These are phyloP conservation scores for Sycophila sp. DNA, from an alignment of 1,140 invertebrate species.

Conservation along the genomic window DNA sequence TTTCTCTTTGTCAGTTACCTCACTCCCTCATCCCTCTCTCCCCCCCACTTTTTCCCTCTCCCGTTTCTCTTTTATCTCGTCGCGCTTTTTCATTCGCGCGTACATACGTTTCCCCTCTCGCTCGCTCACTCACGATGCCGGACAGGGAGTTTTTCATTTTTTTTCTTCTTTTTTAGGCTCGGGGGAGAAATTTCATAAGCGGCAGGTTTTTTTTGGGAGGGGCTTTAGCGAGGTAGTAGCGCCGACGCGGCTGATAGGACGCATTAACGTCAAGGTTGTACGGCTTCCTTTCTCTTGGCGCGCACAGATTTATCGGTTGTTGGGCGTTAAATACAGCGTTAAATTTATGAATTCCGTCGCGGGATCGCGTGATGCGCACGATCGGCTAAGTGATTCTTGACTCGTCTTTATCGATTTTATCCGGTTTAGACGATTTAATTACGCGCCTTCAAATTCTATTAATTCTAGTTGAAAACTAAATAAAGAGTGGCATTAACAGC, in stretches of 20 bases:
- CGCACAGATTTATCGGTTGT: conserved; percentile 24
- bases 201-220: too few relatives aligned
- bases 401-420: not conserved
- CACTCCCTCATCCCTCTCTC: not conserved
- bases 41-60: not conserved
- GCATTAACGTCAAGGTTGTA: not conserved
- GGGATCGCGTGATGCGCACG: not conserved
- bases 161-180: not conserved
- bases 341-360: conserved; percentile 26
- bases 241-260: too few relatives aligned
- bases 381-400: not conserved
- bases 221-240: too few relatives aligned
- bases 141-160: not conserved
- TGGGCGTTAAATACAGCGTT: conserved; percentile 32
- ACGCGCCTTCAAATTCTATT: too few relatives aligned
- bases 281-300: not conserved
- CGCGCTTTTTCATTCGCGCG: conserved; percentile 27
- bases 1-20: conserved; percentile 32
- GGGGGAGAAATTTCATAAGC: too few relatives aligned
- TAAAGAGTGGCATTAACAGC: too few relatives aligned
- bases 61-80: conserved; percentile 14
- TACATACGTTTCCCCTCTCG: conserved; percentile 13
- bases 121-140: not conserved
- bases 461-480: too few relatives aligned
- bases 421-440: too few relatives aligned